Evolutionary conservation across 1,140 invertebrate species (phyloP).

Genomic region (Andrena cerasifolii): DNA sequence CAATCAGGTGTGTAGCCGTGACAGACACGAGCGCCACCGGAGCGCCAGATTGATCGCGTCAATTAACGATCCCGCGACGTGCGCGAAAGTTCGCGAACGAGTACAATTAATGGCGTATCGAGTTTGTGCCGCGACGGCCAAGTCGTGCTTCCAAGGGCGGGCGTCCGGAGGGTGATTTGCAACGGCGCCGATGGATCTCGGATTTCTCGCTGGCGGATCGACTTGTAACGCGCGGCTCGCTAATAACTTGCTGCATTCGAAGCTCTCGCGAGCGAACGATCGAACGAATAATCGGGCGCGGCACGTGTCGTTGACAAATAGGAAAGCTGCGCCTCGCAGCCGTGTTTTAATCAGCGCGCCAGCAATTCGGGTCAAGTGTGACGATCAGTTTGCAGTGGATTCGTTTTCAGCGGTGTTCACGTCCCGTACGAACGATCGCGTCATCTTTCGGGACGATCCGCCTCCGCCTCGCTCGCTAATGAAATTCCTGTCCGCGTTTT

Average conservation of each 20-base stretch:
- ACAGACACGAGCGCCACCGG: not conserved
- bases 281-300: slow-evolving; percentile 8
- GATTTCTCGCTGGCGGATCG: not conserved
- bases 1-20: slow-evolving; percentile 20
- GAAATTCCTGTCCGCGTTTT: slow-evolving; percentile 30
- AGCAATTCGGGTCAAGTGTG: slow-evolving; percentile 58
- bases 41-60: slow-evolving; percentile 56
- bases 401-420: slow-evolving; percentile 34
- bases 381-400: slow-evolving; percentile 58
- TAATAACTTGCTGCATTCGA: slow-evolving; percentile 27
- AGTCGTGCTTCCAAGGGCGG: not conserved
- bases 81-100: slow-evolving; percentile 58
- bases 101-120: slow-evolving; percentile 62
- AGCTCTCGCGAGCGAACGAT: slow-evolving; percentile 6
- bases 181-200: slow-evolving; percentile 16
- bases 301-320: slow-evolving; percentile 64
- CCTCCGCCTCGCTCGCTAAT: not conserved
- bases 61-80: slow-evolving; percentile 52
- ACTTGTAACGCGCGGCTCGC: not conserved
- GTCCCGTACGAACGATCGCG: slow-evolving; percentile 1
- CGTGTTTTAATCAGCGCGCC: slow-evolving; percentile 46
- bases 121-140: slow-evolving; percentile 8
- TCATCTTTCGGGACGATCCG: slow-evolving; percentile 11
- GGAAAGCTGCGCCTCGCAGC: slow-evolving; percentile 47
- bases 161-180: slow-evolving; percentile 29